These are phyloP conservation scores for Bergia sp. DNA, from an alignment of 92 coral and sea anemone species.

Conservation along the genomic window DNA sequence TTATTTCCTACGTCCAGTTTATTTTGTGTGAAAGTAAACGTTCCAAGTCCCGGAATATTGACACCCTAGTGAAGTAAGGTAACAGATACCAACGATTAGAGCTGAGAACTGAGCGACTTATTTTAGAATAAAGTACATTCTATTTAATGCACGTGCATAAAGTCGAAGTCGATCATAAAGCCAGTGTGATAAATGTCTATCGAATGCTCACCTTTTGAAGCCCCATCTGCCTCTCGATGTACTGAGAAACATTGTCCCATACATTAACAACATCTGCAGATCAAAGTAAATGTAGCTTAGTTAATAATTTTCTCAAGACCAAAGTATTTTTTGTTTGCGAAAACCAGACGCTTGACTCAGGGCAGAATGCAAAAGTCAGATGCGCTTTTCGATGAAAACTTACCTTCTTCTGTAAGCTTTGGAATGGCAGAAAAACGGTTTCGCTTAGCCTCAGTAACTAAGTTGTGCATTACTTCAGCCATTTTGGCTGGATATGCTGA, in stretches of 20 bases:
- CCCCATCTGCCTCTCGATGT: conserved; percentile 86
- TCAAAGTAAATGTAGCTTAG: not conserved
- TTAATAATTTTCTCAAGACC: not conserved
- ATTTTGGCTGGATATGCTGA: conserved; percentile 64
- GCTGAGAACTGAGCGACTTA: too few relatives aligned
- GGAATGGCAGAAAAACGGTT: conserved; percentile 95
- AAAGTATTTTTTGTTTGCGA: conserved; percentile 30
- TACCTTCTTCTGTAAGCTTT: conserved; percentile 95
- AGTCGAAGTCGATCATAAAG: conserved; percentile 15
- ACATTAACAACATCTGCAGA: conserved; percentile 90
- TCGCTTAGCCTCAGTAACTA: conserved; percentile 87
- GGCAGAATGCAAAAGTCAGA: not conserved
- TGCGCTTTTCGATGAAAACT: conserved; percentile 15
- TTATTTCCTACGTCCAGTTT: conserved; percentile 93
- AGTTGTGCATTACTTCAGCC: conserved; percentile 91
- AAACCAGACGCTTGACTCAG: not conserved
- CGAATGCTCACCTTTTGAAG: conserved; percentile 80
- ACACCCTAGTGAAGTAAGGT: conserved; percentile 75
- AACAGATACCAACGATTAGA: not conserved
- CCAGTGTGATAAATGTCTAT: not conserved
- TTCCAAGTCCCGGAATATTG: conserved; percentile 89
- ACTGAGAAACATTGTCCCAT: conserved; percentile 91
- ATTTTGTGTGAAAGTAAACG: conserved; percentile 90
- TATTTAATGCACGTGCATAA: conserved; percentile 59
- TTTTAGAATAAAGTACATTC: not conserved